phyloP scores from a whole-genome alignment of 1,140 invertebrate genomes.

The Drosophila tropicalis region DNA sequence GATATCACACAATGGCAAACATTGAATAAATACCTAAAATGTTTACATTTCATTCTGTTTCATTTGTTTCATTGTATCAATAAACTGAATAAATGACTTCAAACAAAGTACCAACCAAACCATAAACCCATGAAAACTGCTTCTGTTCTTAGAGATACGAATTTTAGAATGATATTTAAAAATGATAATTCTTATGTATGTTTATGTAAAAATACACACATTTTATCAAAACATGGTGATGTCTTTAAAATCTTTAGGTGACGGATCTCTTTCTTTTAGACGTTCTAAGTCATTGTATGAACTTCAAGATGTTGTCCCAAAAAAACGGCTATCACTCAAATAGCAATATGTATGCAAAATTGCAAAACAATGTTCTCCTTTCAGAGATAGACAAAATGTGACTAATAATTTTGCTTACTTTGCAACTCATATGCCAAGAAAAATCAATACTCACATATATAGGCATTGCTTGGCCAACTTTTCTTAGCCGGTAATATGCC shows the following conservation, averaged over 20 bases:
- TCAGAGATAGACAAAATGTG: neutral
- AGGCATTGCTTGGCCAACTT: neutral
- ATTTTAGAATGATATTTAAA: neutral
- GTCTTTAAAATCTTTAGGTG: no score
- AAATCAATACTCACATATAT: neutral
- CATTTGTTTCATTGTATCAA: neutral
- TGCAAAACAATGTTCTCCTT: no score
- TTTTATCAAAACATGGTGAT: no score
- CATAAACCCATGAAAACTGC: neutral
- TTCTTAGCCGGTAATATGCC: neutral
- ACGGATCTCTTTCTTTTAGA: no score
- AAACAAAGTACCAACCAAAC: neutral
- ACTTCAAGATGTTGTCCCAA: no score
- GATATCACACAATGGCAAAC: neutral
- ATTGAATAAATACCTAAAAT: neutral
- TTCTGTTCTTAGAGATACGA: neutral
- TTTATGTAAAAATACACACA: no score
- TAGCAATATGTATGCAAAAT: no score
- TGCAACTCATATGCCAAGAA: constrained; percentile 8
- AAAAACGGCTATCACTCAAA: no score
- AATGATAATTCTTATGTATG: no score
- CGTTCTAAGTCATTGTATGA: no score
- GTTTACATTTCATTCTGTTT: neutral
- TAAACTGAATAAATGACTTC: neutral
- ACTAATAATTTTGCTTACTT: neutral